Conservation (phyloP, 2,888 invertebrate genomes). For the Lepidochitona cinerea region DNA sequence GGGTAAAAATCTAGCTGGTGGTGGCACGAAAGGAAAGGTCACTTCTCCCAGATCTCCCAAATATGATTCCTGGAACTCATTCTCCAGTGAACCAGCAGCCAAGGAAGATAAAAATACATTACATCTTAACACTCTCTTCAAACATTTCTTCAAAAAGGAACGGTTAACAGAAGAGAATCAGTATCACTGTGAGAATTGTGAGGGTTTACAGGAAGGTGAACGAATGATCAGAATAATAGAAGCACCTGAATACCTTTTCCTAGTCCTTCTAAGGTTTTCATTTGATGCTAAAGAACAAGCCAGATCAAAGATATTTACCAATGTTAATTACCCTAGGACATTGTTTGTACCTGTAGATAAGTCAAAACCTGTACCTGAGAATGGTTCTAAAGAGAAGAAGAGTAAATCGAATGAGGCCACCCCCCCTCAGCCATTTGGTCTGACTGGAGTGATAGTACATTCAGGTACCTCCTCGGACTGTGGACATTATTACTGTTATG, state of each 20-base stretch:
- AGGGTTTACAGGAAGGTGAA: constrained; percentile 83
- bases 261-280: constrained; percentile 86
- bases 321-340: constrained; percentile 67
- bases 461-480: constrained; percentile 86
- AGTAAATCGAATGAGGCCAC: constrained; percentile 24
- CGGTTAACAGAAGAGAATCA: constrained; percentile 84
- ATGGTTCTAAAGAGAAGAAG: neutral
- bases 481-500: constrained; percentile 90
- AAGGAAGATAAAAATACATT: constrained; percentile 19
- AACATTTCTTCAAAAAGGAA: constrained; percentile 84
- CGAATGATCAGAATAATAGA: constrained; percentile 79
- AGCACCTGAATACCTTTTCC: constrained; percentile 83
- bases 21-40: constrained; percentile 10
- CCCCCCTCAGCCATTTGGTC: constrained; percentile 76
- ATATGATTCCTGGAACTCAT: neutral
- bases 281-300: constrained; percentile 81
- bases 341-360: constrained; percentile 60
- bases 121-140: constrained; percentile 81
- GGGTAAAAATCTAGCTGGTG: constrained; percentile 34
- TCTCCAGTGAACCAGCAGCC: neutral
- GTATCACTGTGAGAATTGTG: constrained; percentile 85
- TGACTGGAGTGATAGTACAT: constrained; percentile 89
- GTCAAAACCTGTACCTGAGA: constrained; percentile 2
- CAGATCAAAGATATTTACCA: constrained; percentile 83
- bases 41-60: neutral